These are phyloP conservation scores for Cyphomyrus plagiostoma DNA, from an alignment of 2,113 vertebrate genomes.

Conservation along the genomic window DNA sequence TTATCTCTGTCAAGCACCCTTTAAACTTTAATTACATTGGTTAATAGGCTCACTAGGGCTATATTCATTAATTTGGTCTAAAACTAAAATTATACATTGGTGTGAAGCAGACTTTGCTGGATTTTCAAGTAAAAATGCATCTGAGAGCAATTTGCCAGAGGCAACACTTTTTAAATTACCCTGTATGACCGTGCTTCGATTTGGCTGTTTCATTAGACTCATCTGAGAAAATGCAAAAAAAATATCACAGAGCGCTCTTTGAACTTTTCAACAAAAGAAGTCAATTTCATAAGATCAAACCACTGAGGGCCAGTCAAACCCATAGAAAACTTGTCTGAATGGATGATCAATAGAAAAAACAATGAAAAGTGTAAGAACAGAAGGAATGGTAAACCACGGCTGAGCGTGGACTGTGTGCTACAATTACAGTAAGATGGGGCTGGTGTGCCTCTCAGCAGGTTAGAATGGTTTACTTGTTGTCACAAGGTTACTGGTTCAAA, in stretches of 20 bases:
- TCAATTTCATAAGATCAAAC: not conserved
- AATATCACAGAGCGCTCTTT: not conserved
- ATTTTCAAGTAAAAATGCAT: slow-evolving; percentile 4
- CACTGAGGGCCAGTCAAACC: not conserved
- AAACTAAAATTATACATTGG: not conserved
- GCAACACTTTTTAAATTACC: slow-evolving; percentile 11
- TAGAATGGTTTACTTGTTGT: not conserved
- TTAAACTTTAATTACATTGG: slow-evolving; percentile 17
- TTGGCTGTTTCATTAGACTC: slow-evolving; percentile 9
- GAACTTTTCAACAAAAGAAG: slow-evolving; percentile 3
- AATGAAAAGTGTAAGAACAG: not conserved
- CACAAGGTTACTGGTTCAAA: not conserved
- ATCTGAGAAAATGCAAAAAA: not conserved
- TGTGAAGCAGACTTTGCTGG: not conserved
- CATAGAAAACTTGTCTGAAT: not conserved
- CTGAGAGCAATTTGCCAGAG: slow-evolving; percentile 1
- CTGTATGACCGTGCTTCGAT: not conserved
- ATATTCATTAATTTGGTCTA: slow-evolving; percentile 18
- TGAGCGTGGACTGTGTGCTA: not conserved
- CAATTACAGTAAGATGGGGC: not conserved
- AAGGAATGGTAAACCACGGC: not conserved
- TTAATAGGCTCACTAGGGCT: slow-evolving; percentile 7
- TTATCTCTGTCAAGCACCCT: slow-evolving; percentile 7
- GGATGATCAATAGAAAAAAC: not conserved
- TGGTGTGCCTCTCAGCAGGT: not conserved